Evolutionary conservation across 1,140 invertebrate genomes (phyloP).

Genomic region (Ditylenchus dipsaci): DNA sequence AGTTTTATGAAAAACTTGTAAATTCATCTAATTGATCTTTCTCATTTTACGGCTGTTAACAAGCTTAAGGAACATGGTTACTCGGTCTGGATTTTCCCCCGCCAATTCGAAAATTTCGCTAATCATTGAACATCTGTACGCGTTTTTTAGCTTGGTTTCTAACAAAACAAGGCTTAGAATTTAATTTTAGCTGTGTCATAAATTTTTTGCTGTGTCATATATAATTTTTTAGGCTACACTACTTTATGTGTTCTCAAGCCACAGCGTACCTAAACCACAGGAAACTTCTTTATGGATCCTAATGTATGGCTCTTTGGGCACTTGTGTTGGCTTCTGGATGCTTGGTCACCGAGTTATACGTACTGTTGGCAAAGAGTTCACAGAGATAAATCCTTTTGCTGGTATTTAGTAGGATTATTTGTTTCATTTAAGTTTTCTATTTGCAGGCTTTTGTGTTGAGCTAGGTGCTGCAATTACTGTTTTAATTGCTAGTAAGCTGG

Average conservation of each 20-base stretch:
- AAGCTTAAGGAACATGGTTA: too few species aligned
- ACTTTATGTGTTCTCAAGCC: slow-evolving; percentile 18
- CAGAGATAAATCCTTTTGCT: slow-evolving; percentile 46
- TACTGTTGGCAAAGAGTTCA: slow-evolving; percentile 49
- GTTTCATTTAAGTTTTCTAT: too few species aligned
- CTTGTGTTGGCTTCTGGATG: slow-evolving; percentile 51
- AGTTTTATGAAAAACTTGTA: background rate
- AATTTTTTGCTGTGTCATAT: too few species aligned
- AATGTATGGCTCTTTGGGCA: slow-evolving; percentile 36
- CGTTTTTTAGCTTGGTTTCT: too few species aligned
- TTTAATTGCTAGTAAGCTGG: slow-evolving; percentile 85
- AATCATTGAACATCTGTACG: too few species aligned
- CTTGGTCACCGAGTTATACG: slow-evolving; percentile 49
- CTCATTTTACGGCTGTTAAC: background rate
- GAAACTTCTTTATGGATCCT: slow-evolving; percentile 35
- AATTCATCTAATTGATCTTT: background rate
- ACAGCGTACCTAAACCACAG: slow-evolving; percentile 5
- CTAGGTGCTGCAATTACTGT: slow-evolving; percentile 91
- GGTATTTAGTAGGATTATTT: too few species aligned
- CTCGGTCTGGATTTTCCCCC: too few species aligned
- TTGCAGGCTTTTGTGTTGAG: slow-evolving; percentile 91
- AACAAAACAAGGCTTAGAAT: too few species aligned
- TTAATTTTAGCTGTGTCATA: too few species aligned
- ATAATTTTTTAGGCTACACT: slow-evolving; percentile 17
- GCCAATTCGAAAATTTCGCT: too few species aligned